phyloP scores from a whole-genome alignment of 2,797 vertebrate species.

The Botia kubotai region DNA sequence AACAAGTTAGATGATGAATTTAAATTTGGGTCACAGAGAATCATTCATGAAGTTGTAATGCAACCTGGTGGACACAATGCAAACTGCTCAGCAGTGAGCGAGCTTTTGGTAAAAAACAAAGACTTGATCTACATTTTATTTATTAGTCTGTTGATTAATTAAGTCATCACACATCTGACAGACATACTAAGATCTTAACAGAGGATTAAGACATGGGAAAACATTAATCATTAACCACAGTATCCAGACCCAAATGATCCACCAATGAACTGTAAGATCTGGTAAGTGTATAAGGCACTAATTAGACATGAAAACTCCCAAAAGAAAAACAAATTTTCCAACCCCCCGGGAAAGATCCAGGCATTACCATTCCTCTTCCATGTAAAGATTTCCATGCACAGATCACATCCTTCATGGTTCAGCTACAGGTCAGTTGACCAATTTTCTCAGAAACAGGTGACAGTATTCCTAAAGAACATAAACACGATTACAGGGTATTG shows the following conservation, averaged over 20 bases:
- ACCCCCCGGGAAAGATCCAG: background rate
- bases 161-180: no score
- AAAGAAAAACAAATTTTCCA: background rate
- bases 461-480: constrained; percentile 67
- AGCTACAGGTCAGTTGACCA: constrained; percentile 72
- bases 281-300: no score
- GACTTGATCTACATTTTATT: background rate
- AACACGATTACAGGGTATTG: background rate
- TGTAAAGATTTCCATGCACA: constrained; percentile 31
- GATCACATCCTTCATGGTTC: constrained; percentile 48
- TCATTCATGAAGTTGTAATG: background rate
- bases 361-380: constrained; percentile 9
- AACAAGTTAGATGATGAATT: background rate
- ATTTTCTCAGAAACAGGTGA: constrained; percentile 64
- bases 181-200: no score
- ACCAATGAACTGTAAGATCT: background rate
- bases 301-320: no score
- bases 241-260: background rate
- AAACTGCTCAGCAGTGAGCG: background rate
- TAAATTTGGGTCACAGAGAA: background rate
- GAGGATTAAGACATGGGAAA: background rate
- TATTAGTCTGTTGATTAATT: background rate
- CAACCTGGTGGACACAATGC: background rate
- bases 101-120: background rate
- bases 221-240: no score